Conservation (phyloP, 2,797 vertebrate genomes). For the Molossus molossus region DNA sequence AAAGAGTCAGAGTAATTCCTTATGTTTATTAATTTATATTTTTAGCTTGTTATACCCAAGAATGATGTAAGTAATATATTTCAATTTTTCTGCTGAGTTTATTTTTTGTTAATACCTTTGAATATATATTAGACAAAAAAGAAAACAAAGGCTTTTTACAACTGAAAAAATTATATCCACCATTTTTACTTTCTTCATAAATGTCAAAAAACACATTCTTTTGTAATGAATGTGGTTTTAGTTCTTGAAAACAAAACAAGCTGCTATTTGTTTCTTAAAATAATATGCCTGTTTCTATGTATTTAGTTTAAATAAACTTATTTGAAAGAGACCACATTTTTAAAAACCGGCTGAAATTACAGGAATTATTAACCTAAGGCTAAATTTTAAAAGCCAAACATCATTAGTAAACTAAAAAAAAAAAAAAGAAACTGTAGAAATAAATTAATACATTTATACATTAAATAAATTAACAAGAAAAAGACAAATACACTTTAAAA, state of each 20-base stretch:
- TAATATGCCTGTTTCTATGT: neutral
- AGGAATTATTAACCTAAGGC: neutral
- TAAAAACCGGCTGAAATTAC: neutral
- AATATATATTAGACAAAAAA: neutral
- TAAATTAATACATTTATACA: neutral
- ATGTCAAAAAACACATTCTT: neutral
- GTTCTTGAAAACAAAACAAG: neutral
- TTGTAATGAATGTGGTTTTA: constrained; percentile 27
- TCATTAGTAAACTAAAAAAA: constrained; percentile 50
- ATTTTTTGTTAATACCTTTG: constrained; percentile 15
- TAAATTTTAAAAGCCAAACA: neutral
- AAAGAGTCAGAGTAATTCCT: constrained; percentile 15
- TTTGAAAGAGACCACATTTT: constrained; percentile 9
- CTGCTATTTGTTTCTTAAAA: constrained; percentile 35
- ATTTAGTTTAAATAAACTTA: constrained; percentile 18
- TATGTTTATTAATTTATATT: neutral
- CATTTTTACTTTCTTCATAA: constrained; percentile 60
- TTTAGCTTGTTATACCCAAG: neutral
- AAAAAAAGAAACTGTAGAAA: neutral
- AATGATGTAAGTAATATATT: neutral
- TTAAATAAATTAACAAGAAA: constrained; percentile 7
- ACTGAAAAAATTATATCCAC: neutral
- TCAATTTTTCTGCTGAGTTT: constrained; percentile 14
- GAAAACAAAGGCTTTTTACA: neutral
- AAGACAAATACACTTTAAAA: neutral